Base-by-base conservation (phyloP, 2,888 invertebrate species). In the Xanthia togata region DNA sequence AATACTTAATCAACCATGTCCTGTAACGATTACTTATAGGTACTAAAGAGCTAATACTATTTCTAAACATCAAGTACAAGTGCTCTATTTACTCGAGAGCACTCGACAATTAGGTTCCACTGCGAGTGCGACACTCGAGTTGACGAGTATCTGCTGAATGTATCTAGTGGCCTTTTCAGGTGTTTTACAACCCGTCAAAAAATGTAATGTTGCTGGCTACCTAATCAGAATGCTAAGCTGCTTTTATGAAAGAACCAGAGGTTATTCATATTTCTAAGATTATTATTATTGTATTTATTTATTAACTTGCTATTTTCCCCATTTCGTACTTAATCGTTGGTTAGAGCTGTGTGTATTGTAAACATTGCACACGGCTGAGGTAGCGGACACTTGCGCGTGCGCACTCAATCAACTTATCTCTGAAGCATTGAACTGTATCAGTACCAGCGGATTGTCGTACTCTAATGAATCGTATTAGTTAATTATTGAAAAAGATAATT, bases 331-430 rank as follows among this genome's bases (percentile, higher is more conserved):
- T 63, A 53, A 38, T 26, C 8, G 11, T 35, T 31, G 14, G 38
- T 26, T 50, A 53, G 84, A 68, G 73, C 68, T n/a, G 73, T 64
- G 81, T 71, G 85, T 73, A 81, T 17, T 38, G 50, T 62, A 68
- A 84, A 83, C 65, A 81, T 85, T 83, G 83, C 83, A 72, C 83
- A 85, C 83, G 86, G 82, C 75, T 63, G 55, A 59, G 62, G 72
- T 63, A 72, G 31, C 53, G 44, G 59, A n/a, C 53, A 35, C 67
- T 59, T 74, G 84, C 69, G 62, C 83, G 62, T 72, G 65, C 85
- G 85, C 85, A 80, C 35, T 76, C 63, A 31, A 63, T 47, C 60
- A 60, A 55, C 64, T 76, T 83, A 84, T 81, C 82, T 83, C 23
- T 70, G 63, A 84, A 77, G 59, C 85, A 63, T 64, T 77, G 57